phyloP scores from a whole-genome alignment of 2,113 vertebrate genomes.

The Myiagra hebetior region DNA sequence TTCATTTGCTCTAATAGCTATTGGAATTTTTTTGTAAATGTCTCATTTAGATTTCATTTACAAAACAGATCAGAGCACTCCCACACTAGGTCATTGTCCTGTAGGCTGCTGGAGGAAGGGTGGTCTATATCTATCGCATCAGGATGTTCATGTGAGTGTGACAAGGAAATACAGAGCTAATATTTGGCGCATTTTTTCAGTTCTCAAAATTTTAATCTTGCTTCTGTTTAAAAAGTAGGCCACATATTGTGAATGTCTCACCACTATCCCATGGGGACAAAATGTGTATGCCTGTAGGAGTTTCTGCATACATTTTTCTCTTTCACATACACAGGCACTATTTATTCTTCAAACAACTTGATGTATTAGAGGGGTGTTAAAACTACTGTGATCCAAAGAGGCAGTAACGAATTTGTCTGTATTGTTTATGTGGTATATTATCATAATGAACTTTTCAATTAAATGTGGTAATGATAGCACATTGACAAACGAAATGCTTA shows the following conservation, averaged over 20 bases:
- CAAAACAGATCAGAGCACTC: background rate
- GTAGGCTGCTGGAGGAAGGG: background rate
- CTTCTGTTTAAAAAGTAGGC: background rate
- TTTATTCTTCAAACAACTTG: slow-evolving; percentile 58
- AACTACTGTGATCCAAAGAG: slow-evolving; percentile 32
- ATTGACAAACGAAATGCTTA: slow-evolving; percentile 65
- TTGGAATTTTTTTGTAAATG: background rate
- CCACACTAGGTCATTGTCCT: background rate
- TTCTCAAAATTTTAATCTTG: slow-evolving; percentile 16
- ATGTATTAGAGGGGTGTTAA: slow-evolving; percentile 27
- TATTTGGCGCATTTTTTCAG: background rate
- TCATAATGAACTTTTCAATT: slow-evolving; percentile 69
- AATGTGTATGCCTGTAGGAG: background rate
- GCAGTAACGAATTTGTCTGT: slow-evolving; percentile 41
- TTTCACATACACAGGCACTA: background rate
- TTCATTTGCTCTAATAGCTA: background rate
- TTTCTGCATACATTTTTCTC: slow-evolving; percentile 1
- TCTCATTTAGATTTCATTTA: background rate
- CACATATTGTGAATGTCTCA: background rate
- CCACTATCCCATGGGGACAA: background rate
- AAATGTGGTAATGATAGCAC: slow-evolving; percentile 56
- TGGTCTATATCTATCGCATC: background rate
- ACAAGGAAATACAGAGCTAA: background rate
- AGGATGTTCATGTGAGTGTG: background rate
- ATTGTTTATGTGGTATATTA: slow-evolving; percentile 47